phyloP scores from a whole-genome alignment of 2,888 invertebrate species.

The Petrolisthes cinctipes region DNA sequence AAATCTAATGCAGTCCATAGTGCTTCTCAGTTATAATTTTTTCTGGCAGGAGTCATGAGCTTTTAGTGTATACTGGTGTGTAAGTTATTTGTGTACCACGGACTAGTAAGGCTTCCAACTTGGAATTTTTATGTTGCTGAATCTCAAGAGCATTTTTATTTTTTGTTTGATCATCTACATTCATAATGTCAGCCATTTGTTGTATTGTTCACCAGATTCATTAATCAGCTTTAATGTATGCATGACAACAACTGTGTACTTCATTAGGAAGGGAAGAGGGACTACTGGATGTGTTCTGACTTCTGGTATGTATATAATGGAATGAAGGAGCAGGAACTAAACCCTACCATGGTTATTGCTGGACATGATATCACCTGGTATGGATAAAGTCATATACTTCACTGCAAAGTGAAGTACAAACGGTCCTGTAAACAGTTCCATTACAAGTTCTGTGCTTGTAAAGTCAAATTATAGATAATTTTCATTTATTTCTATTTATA shows the following conservation, averaged over 20 bases:
- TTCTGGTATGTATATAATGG: background rate
- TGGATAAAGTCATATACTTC: background rate
- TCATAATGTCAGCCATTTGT: background rate
- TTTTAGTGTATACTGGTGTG: background rate
- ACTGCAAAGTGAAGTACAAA: background rate
- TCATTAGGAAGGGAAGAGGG: background rate
- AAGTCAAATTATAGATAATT: background rate
- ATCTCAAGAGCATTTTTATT: constrained; percentile 13
- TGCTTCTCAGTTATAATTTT: background rate
- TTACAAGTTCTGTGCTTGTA: background rate
- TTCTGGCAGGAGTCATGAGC: background rate
- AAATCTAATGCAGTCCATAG: background rate
- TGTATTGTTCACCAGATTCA: background rate
- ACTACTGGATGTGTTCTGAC: background rate
- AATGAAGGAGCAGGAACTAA: background rate
- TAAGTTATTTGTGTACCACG: background rate
- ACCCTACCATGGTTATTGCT: background rate
- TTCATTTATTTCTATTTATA: background rate
- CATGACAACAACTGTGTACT: background rate
- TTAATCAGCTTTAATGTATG: background rate
- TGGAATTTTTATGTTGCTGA: constrained; percentile 1
- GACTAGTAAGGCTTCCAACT: constrained; percentile 5
- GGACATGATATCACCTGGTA: background rate
- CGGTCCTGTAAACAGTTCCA: background rate
- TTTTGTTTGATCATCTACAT: constrained; percentile 1